phyloP scores from a whole-genome alignment of 1,140 invertebrate species.

The Cotesia vestalis region DNA sequence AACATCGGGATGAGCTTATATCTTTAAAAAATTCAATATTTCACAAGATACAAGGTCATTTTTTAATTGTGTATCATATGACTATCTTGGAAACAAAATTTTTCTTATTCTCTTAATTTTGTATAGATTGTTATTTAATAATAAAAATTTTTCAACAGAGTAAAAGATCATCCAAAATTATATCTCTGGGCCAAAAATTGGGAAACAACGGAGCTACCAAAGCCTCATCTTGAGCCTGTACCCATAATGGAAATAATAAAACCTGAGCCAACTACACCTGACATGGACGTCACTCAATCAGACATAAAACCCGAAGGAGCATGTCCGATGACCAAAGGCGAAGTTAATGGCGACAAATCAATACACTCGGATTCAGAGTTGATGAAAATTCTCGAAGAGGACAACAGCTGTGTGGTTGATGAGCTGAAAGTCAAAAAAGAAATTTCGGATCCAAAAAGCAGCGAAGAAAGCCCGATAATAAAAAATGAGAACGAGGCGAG shows the following conservation, averaged over 20 bases:
- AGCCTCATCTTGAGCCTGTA: slow-evolving; percentile 52
- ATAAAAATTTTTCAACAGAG: slow-evolving; percentile 50
- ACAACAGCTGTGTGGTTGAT: slow-evolving; percentile 51
- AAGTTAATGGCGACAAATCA: slow-evolving; percentile 53
- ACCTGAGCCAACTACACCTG: slow-evolving; percentile 29
- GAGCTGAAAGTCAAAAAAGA: slow-evolving; percentile 55
- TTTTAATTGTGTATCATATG: no score
- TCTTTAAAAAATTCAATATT: not conserved
- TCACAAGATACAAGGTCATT: no score
- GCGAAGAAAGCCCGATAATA: not conserved
- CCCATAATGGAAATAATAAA: slow-evolving; percentile 56
- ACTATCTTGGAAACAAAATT: no score
- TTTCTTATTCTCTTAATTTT: no score
- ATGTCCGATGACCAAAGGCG: slow-evolving; percentile 46
- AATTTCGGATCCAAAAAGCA: slow-evolving; percentile 36
- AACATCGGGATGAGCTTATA: no score
- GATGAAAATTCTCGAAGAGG: slow-evolving; percentile 64
- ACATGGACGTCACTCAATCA: slow-evolving; percentile 34
- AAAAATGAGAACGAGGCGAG: not conserved
- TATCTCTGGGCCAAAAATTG: slow-evolving; percentile 88
- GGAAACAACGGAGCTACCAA: slow-evolving; percentile 68
- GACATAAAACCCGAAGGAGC: slow-evolving; percentile 44
- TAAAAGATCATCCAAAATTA: slow-evolving; percentile 82
- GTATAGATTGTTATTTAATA: no score
- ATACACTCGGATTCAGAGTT: slow-evolving; percentile 62